phyloP scores from a whole-genome alignment of 2,797 vertebrate species.

The Enoplosus armatus region DNA sequence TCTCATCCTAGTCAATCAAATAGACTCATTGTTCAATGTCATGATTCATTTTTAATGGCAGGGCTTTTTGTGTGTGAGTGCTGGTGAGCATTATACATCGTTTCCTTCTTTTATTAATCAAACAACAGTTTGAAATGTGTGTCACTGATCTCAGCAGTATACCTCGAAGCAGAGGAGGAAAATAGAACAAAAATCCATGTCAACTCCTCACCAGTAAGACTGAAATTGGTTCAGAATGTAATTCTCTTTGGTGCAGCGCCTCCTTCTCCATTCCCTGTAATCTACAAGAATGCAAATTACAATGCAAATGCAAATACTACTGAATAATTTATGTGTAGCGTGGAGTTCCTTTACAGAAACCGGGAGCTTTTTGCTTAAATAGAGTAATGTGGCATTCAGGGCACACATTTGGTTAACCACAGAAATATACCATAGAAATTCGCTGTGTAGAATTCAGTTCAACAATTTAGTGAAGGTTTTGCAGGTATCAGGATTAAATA shows the following conservation, averaged over 20 bases:
- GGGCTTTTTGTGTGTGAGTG: constrained; percentile 74
- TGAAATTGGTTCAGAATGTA: constrained; percentile 77
- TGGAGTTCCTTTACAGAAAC: constrained; percentile 72
- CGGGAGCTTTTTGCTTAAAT: constrained; percentile 70
- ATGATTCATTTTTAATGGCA: constrained; percentile 84
- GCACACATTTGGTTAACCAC: constrained; percentile 64
- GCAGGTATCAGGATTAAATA: constrained; percentile 38
- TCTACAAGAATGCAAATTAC: constrained; percentile 84
- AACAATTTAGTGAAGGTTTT: constrained; percentile 50
- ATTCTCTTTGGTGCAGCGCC: constrained; percentile 81
- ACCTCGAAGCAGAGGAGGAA: constrained; percentile 76
- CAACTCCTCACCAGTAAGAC: constrained; percentile 75
- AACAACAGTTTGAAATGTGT: constrained; percentile 84
- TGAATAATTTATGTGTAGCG: constrained; percentile 82
- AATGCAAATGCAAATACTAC: constrained; percentile 83
- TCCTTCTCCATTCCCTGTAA: constrained; percentile 79
- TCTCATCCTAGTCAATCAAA: constrained; percentile 83
- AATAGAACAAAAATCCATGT: constrained; percentile 81
- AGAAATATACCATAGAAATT: constrained; percentile 45
- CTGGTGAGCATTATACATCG: constrained; percentile 77
- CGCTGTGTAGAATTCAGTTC: constrained; percentile 35
- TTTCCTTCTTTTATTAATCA: constrained; percentile 88
- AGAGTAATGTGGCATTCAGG: constrained; percentile 68
- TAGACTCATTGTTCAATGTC: constrained; percentile 81
- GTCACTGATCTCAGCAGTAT: constrained; percentile 82